Evolutionary conservation across 2,888 invertebrate genomes (phyloP).

Genomic region (Lasioglossum oenotherae): DNA sequence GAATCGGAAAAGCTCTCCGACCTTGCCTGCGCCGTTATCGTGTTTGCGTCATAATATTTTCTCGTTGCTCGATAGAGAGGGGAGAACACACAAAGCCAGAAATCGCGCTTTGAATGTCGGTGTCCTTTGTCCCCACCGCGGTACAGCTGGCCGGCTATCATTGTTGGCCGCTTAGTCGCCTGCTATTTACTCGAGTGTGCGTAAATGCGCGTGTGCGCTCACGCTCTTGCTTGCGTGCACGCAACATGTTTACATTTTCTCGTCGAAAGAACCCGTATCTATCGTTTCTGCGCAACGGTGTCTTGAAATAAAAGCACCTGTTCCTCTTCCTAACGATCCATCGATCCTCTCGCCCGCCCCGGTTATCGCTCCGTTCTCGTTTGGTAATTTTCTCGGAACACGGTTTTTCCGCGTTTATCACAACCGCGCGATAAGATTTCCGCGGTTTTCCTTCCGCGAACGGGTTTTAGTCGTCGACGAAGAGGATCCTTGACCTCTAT

Average conservation of each 20-base stretch:
- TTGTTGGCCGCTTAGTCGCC: neutral
- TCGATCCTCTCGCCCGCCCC: constrained; percentile 24
- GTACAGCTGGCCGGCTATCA: constrained; percentile 59
- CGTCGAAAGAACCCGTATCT: constrained; percentile 7
- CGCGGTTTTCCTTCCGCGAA: neutral
- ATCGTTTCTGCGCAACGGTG: constrained; percentile 24
- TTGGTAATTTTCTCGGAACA: neutral
- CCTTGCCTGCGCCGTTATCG: constrained; percentile 65
- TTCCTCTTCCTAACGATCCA: constrained; percentile 19
- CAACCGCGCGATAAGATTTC: neutral
- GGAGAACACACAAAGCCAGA: constrained; percentile 42
- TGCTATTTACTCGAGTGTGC: neutral
- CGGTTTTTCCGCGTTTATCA: neutral
- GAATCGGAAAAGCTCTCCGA: constrained; percentile 67
- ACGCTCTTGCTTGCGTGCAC: neutral
- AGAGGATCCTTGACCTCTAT: neutral
- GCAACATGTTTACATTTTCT: neutral
- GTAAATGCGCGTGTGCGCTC: neutral
- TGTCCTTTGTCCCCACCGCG: constrained; percentile 60
- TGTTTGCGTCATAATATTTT: constrained; percentile 70
- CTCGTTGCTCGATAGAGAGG: constrained; percentile 27
- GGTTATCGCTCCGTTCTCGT: neutral
- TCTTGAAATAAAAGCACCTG: constrained; percentile 49
- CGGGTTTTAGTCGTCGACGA: neutral
- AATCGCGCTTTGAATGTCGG: constrained; percentile 62